phyloP scores from a whole-genome alignment of 2,888 invertebrate genomes.

The Nomada hirtipes region DNA sequence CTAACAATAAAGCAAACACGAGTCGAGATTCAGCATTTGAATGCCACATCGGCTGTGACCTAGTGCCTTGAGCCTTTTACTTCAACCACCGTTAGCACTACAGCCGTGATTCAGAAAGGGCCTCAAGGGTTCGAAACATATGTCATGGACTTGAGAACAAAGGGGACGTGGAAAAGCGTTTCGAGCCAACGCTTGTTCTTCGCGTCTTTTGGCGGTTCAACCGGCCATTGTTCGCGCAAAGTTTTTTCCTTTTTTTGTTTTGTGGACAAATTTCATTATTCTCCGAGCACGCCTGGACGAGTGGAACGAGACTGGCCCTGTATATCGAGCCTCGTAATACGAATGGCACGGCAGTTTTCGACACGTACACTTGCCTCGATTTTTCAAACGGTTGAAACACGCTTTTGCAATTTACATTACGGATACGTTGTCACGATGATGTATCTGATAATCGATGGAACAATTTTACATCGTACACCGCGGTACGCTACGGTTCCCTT shows the following conservation, averaged over 20 bases:
- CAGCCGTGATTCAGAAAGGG: conserved; percentile 55
- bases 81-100: conserved; percentile 54
- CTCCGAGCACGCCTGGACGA: background rate
- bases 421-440: background rate
- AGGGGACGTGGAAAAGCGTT: conserved; percentile 52
- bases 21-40: conserved; percentile 44
- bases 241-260: conserved; percentile 16
- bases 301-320: background rate
- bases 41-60: conserved; percentile 50
- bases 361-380: background rate
- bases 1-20: conserved; percentile 54
- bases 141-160: conserved; percentile 66
- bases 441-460: background rate
- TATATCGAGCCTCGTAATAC: background rate
- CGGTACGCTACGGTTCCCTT: background rate
- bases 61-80: conserved; percentile 56
- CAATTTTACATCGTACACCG: background rate
- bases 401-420: background rate
- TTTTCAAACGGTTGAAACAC: background rate
- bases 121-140: conserved; percentile 62
- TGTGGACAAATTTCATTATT: conserved; percentile 16
- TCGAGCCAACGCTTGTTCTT: conserved; percentile 19
- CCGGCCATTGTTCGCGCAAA: conserved; percentile 28
- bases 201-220: conserved; percentile 38
- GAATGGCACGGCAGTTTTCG: background rate